Evolutionary conservation across 2,113 vertebrate genomes (phyloP), one percentile per base, ranked within the genome.

Genomic region (Edolisoma coerulescens): DNA sequence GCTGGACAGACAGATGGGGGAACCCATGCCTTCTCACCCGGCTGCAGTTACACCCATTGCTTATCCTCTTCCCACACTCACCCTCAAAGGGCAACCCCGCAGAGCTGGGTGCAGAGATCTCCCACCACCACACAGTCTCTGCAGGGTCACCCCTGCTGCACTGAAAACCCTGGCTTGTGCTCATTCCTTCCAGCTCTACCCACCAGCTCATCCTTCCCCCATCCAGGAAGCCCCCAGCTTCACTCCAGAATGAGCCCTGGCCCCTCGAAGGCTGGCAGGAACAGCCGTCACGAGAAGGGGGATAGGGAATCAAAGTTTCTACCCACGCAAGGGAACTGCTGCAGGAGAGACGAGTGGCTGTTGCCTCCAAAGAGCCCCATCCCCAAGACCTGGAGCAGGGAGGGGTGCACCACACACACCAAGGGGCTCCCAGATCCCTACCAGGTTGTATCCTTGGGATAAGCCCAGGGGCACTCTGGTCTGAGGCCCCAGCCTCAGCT

Each of bases 311-410:
- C 18, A 16, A 39, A n/a, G 18, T 27, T 87, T 74, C 59, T 56
- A 49, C 11, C 63, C 45, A 42, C 0, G 1, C 39, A 57, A 57
- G 32, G 9, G 16, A 39, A 63, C 17, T 35, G 28, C 32, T 70
- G 42, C 75, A 69, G 22, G 39, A 49, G 63, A 76, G 35, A 67
- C 0, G 1, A 76, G 74, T 0, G 0, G 49, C 42, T 5, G 4
- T 23, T 13, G 3, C 61, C 39, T 56, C 61, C 49, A 16, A 56
- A 63, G n/a, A 71, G 26, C n/a, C 20, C 8, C 33, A 1, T 60
- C 7, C 33, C 54, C 9, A 7, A 41, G 67, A 71, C 50, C 20
- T 1, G 4, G 37, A 50, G 69, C 2, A 10, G 14, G 42, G 24
- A 84, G n/a, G 7, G 32, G 19, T 18, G 21, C 18, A 70, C 60